These are phyloP conservation scores for Lutraria lutraria DNA, from an alignment of 2,888 invertebrate species.

Conservation along the genomic window DNA sequence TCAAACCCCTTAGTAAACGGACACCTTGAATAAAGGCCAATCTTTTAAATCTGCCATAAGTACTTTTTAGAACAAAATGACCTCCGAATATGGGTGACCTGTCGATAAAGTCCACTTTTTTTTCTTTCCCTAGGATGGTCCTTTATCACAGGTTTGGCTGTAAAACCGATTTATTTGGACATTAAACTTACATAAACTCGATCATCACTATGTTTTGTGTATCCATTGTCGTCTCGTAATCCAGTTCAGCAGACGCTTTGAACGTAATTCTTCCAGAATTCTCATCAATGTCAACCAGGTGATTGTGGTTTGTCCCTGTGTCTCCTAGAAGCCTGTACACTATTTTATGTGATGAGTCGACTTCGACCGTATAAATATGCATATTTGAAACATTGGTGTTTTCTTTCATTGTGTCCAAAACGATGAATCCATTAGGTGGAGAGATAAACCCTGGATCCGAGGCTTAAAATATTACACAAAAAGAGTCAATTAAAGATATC, in stretches of 20 bases:
- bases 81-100: too few relatives aligned
- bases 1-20: too few relatives aligned
- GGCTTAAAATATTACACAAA: too few relatives aligned
- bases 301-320: not conserved
- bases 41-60: too few relatives aligned
- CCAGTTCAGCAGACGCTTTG: not conserved
- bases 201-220: not conserved
- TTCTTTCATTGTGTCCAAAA: not conserved
- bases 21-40: too few relatives aligned
- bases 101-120: too few relatives aligned
- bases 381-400: not conserved
- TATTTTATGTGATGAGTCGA: not conserved
- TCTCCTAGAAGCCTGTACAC: not conserved
- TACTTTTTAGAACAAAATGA: too few relatives aligned
- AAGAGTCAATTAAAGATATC: too few relatives aligned
- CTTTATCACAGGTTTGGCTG: too few relatives aligned
- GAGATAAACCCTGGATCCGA: not conserved
- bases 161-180: too few relatives aligned
- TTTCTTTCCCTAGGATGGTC: too few relatives aligned
- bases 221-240: not conserved
- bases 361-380: not conserved
- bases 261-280: slow-evolving; percentile 2
- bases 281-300: slow-evolving; percentile 4
- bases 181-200: slow-evolving; percentile 13
- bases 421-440: not conserved